Evolutionary conservation across 30 jellyfish, hydroid and myxozoan genomes (phyloP).

Genomic region (Clytia hemisphaerica): DNA sequence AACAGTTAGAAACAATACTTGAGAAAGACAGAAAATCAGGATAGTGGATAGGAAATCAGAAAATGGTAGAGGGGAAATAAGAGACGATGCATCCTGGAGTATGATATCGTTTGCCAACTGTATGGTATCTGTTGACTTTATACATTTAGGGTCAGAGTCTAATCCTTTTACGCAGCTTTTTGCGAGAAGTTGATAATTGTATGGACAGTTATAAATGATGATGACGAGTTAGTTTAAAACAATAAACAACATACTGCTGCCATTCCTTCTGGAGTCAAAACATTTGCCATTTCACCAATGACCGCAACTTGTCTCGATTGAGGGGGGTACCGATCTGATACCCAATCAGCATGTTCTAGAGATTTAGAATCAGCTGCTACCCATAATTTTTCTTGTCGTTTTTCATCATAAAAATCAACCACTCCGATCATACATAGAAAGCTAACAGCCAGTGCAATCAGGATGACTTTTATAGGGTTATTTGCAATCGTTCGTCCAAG

Average conservation of each 20-base stretch:
- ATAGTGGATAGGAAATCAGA: no score
- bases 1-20: no score
- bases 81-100: no score
- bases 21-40: no score
- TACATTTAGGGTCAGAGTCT: no score
- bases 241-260: neutral
- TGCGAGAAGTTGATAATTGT: no score
- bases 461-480: neutral
- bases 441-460: neutral
- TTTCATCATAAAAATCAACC: slow-evolving; percentile 10
- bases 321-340: neutral
- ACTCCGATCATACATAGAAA: neutral
- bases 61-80: no score
- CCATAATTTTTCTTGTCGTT: slow-evolving; percentile 7
- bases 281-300: neutral
- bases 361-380: slow-evolving; percentile 11
- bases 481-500: neutral
- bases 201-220: no score
- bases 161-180: no score
- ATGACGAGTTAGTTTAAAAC: neutral
- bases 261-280: neutral
- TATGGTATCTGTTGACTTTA: no score
- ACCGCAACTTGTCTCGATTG: slow-evolving; percentile 3
- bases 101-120: no score
- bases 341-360: slow-evolving; percentile 5